A percentile compares a stretch with the other conserved stretches of the same genome.
phyloP scores from a whole-genome alignment of 2,113 vertebrate genomes.

The Rhegmatorhina hoffmannsi region DNA sequence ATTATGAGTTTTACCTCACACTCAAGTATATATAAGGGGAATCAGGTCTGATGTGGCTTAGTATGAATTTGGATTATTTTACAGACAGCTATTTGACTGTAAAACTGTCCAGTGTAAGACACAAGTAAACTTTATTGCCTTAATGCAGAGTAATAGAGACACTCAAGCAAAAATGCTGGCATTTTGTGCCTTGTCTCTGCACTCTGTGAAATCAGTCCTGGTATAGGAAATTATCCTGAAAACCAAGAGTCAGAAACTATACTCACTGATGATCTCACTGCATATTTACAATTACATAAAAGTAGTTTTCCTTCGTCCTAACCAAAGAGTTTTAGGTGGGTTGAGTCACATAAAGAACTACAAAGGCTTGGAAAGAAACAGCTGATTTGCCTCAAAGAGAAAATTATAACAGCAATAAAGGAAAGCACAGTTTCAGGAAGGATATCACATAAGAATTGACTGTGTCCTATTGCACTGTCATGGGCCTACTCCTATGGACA shows the following conservation, averaged over 20 bases:
- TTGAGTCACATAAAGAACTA: not conserved
- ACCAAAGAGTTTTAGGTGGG: not conserved
- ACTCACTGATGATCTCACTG: not conserved
- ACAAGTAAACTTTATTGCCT: not conserved
- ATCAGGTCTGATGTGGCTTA: fast-evolving
- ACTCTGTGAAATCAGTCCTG: not conserved
- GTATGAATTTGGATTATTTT: not conserved
- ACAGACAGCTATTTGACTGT: not conserved
- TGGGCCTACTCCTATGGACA: not conserved
- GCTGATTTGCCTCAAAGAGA: not conserved
- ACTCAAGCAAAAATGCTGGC: not conserved
- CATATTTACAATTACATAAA: not conserved
- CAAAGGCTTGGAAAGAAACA: slow-evolving; percentile 1
- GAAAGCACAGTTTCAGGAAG: not conserved
- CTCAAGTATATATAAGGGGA: not conserved
- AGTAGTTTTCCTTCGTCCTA: slow-evolving; percentile 15
- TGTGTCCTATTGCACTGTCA: not conserved
- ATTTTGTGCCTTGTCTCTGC: not conserved
- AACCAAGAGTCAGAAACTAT: not conserved
- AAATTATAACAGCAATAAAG: not conserved
- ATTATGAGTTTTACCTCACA: not conserved
- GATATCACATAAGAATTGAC: not conserved
- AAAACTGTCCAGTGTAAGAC: not conserved
- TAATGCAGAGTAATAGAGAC: not conserved
- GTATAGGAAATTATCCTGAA: not conserved